Evolutionary conservation across 2,888 invertebrate species (phyloP), one percentile per base, ranked within the genome.

Genomic region (Drosophila eohydei): DNA sequence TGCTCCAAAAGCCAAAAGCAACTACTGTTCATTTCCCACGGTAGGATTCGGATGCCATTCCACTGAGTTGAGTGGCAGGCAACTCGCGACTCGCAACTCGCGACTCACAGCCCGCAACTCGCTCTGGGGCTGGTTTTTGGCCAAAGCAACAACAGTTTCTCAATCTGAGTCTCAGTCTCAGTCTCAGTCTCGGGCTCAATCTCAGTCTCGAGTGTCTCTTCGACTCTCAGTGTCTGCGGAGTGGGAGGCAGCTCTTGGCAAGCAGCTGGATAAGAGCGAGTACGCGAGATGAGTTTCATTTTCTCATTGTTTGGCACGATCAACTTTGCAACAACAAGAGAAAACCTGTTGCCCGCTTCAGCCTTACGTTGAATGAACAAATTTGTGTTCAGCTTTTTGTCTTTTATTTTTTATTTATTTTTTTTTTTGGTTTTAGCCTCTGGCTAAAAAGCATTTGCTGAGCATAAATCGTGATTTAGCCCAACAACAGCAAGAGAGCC

Each of bases 1-100:
- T 74, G 81, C 64, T 85, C 72, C 72, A 88, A 83, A 85, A 84
- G 83, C 69, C 75, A 84, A 79, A 75, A 88, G 77, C 74, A 77
- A 90, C 92, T 92, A 92, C 92, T 92, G 92, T 92, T 91, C 92
- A 92, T 92, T 92, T 92, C 92, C 92, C 92, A 92, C 92, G 92
- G 91, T 92, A 83, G 88, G 83, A 87, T 87, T 80, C 77, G 87
- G 87, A 87, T 86, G 87, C 87, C 87, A 87, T 89, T 89, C 88
- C 88, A 82, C 69, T 81, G 85, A 85, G 80, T 82, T 82, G 84
- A 82, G 84, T 78, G 78, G 78, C 82, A 81, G 83, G 77, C 79
- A 69, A 71, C 74, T 71, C 57, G 71, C 71, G 71, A 54, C 70
- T 71, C 43, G 71, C 71, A 51, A 56, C 73, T 71, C 51, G 72